A percentile compares a stretch with the other conserved stretches of the same genome.
Conservation (phyloP, 1,140 invertebrate species). For the Melitaea cinxia region DNA sequence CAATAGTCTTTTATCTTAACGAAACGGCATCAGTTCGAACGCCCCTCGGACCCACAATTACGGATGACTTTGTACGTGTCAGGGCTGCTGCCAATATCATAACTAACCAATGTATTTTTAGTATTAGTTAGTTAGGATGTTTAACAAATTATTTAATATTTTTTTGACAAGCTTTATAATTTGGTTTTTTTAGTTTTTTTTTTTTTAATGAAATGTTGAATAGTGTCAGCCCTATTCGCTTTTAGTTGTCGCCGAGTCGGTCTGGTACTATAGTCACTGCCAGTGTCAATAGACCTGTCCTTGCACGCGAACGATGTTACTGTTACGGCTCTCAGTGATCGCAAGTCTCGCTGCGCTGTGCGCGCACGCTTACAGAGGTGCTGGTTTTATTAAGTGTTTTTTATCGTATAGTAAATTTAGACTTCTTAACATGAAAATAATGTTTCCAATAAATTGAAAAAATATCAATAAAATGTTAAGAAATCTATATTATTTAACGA, state of each 20-base stretch:
- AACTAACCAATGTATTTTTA: too few species aligned
- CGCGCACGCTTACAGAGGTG: conserved; percentile 48
- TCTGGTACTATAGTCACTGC: too few species aligned
- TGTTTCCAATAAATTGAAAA: not conserved
- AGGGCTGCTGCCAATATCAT: too few species aligned
- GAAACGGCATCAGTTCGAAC: conserved; percentile 43
- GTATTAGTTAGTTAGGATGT: too few species aligned
- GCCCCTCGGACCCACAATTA: conserved; percentile 20
- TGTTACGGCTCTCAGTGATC: conserved; percentile 46
- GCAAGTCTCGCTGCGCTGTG: conserved; percentile 40
- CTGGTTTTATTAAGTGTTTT: conserved; percentile 37
- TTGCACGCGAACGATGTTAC: conserved; percentile 9
- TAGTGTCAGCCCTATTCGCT: too few species aligned
- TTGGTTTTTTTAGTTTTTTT: too few species aligned
- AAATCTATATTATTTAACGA: conserved; percentile 7
- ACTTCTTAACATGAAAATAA: conserved; percentile 9
- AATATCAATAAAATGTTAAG: conserved; percentile 1
- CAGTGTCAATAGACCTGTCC: too few species aligned
- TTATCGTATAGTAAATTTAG: conserved; percentile 20
- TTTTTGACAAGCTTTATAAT: too few species aligned
- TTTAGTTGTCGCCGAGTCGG: too few species aligned
- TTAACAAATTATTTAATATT: too few species aligned
- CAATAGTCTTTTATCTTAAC: conserved; percentile 70
- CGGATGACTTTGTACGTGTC: too few species aligned
- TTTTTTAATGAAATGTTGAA: too few species aligned